Evolutionary conservation across 2,113 vertebrate species (phyloP).

Genomic region (Nymphicus hollandicus): DNA sequence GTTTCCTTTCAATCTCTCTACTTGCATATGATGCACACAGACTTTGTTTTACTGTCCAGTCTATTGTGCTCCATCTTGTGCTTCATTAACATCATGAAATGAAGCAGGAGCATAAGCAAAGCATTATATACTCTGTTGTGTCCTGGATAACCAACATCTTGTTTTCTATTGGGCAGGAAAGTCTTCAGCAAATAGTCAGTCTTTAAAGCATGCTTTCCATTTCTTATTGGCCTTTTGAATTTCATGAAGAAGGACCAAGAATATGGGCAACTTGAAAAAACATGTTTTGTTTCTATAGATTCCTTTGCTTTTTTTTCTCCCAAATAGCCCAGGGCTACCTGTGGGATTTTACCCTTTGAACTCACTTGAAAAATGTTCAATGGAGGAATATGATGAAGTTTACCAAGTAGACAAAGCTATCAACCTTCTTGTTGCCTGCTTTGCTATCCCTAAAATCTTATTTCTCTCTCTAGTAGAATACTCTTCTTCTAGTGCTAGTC

Average conservation of each 20-base stretch:
- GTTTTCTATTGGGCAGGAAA: background rate
- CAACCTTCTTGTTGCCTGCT: background rate
- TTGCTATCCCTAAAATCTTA: background rate
- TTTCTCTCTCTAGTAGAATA: background rate
- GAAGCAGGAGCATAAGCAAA: background rate
- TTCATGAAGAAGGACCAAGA: background rate
- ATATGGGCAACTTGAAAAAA: background rate
- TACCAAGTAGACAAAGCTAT: background rate
- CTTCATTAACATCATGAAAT: background rate
- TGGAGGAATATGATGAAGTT: background rate
- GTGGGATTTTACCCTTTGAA: background rate
- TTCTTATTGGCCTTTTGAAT: background rate
- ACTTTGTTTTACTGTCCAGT: background rate
- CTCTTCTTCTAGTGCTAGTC: background rate
- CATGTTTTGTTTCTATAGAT: background rate
- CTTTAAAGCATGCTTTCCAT: background rate
- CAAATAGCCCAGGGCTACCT: background rate
- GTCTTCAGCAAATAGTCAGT: background rate
- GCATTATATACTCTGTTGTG: background rate
- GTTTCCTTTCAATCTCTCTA: background rate
- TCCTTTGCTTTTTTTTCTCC: background rate
- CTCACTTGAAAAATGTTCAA: background rate
- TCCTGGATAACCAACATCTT: background rate
- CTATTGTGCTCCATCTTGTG: background rate
- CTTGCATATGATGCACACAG: background rate